Percentiles rank a stretch among this genome's conserved stretches.
phyloP scores from a whole-genome alignment of 2,113 vertebrate genomes.

The Barbus barbus region DNA sequence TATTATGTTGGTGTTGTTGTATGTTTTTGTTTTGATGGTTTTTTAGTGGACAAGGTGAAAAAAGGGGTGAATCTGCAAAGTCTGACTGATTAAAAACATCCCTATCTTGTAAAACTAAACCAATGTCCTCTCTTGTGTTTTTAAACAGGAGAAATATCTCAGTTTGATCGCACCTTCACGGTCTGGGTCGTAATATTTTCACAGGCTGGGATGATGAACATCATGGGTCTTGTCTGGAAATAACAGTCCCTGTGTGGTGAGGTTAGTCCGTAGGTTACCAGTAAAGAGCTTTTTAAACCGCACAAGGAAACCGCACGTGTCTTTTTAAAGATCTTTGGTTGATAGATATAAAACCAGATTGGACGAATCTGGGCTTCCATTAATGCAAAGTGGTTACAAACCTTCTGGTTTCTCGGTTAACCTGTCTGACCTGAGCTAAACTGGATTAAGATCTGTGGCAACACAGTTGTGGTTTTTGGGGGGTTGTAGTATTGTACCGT shows the following conservation, averaged over 20 bases:
- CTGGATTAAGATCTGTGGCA: conserved; percentile 22
- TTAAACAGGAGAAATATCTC: neutral
- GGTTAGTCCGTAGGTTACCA: conserved; percentile 30
- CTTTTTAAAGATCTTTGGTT: conserved; percentile 25
- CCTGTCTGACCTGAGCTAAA: neutral
- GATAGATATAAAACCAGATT: conserved; percentile 25
- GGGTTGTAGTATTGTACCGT: conserved; percentile 14
- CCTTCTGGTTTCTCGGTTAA: conserved; percentile 2
- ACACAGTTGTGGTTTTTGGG: conserved; percentile 14
- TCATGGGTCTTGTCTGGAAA: neutral
- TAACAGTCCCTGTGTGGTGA: conserved; percentile 21
- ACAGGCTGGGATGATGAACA: neutral
- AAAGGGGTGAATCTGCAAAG: too few relatives aligned
- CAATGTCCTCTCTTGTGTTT: neutral
- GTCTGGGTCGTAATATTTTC: neutral
- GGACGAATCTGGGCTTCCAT: neutral
- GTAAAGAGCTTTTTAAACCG: conserved; percentile 17
- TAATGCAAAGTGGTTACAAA: conserved; percentile 16
- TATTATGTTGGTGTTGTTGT: too few relatives aligned
- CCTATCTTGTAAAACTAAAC: neutral
- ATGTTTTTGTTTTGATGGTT: too few relatives aligned
- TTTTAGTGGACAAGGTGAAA: too few relatives aligned
- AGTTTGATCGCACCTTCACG: conserved; percentile 1
- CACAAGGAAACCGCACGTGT: conserved; percentile 24
- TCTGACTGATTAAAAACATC: too few relatives aligned